Base-by-base conservation (phyloP, 2,113 vertebrate genomes). In the Coryphaenoides rupestris region DNA sequence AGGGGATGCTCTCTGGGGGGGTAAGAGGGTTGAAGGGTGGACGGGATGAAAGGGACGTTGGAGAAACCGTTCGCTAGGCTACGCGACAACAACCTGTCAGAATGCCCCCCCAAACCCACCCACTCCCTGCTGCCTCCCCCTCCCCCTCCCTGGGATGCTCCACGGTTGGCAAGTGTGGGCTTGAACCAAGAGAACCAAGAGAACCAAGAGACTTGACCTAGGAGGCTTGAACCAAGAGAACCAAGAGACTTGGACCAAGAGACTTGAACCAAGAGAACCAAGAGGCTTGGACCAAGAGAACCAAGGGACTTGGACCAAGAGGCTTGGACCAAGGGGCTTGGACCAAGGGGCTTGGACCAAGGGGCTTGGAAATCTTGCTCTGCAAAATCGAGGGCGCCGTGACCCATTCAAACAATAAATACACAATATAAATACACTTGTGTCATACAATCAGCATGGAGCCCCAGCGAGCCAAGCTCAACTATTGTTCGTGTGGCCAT, bases 31-130 rank as follows among this genome's bases (percentile, higher is more conserved):
- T 84, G 85, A 84, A 80, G 74, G 80, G 80, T 74, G 73, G 74
- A 71, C 66, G 60, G 60, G 62, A 49, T 33, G 40, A 40, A 5
- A 46, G 70, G 74, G 77, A 75, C 69, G 71, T 71, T 85, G 76
- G 84, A 86, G 84, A 84, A 40, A 84, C 84, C 86, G 87, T 88
- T 88, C 85, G 87, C 84, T 85, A 86, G 82, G 82, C 87, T 86
- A 89, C 87, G 81, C 84, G 80, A 87, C 85, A 87, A 88, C 87
- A 87, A 88, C 87, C 85, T 88, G 87, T 88, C 87, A 88, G 87
- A 88, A 88, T 88, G 82, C 78, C 83, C 78, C 79, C 76, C 74
- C 72, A 12, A 0, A 76, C 78, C 74, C 73, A 85, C 85, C 77
- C 81, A 76, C 77, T 77, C 74, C 73, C 10, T 16, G 19, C 15